Evolutionary conservation across 2,888 invertebrate genomes (phyloP).

Genomic region (Eristalinus aeneus): DNA sequence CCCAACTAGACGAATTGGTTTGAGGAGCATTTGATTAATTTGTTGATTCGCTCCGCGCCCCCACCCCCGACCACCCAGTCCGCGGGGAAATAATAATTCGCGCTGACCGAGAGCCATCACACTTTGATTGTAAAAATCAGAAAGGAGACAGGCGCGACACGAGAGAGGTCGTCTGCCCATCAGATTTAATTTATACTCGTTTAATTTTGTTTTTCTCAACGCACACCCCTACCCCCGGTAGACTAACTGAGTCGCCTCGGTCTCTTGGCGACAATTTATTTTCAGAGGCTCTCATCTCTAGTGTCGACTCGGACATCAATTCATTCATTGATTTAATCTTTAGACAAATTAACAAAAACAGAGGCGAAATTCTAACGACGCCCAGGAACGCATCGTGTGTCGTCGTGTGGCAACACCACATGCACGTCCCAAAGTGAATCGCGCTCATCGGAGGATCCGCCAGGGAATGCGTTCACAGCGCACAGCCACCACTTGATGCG

Average conservation of each 20-base stretch:
- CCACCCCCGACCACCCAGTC: background rate
- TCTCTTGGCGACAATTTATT: slow-evolving; percentile 62
- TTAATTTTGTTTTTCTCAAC: slow-evolving; percentile 45
- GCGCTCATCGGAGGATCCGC: no score
- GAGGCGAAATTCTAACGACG: background rate
- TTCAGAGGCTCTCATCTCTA: slow-evolving; percentile 31
- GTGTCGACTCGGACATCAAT: slow-evolving; percentile 19
- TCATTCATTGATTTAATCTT: slow-evolving; percentile 64
- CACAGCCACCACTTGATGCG: slow-evolving; percentile 42
- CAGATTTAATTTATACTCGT: slow-evolving; percentile 55
- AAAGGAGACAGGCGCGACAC: background rate
- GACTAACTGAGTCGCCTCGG: no score
- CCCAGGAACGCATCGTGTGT: slow-evolving; percentile 23
- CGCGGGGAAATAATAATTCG: background rate
- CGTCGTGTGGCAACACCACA: background rate
- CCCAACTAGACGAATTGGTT: slow-evolving; percentile 28
- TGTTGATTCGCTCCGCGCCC: slow-evolving; percentile 46
- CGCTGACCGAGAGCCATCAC: background rate
- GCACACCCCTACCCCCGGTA: background rate
- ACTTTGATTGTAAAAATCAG: slow-evolving; percentile 15
- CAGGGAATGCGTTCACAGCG: background rate
- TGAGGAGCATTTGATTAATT: slow-evolving; percentile 52
- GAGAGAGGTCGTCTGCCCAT: slow-evolving; percentile 44
- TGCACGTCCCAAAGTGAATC: no score
- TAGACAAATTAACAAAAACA: slow-evolving; percentile 44